Evolutionary conservation across 2,113 vertebrate genomes (phyloP), one percentile per base, ranked within the genome.

Genomic region (Uropsilus gracilis): DNA sequence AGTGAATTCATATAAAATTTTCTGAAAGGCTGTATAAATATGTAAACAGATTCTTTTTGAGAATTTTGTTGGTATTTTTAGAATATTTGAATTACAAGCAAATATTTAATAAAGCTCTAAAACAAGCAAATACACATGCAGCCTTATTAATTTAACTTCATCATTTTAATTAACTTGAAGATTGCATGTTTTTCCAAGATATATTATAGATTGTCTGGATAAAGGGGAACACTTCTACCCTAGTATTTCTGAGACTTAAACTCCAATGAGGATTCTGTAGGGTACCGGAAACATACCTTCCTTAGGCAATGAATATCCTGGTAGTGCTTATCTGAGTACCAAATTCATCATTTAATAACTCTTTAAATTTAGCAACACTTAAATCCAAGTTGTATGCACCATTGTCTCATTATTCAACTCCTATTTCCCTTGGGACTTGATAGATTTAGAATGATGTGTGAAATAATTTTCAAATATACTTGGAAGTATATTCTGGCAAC

Each of bases 381-480:
- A 20, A 94, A 95, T 91, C 6, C 30, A 72, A 59, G 42, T 90
- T 96, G 55, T 83, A 30, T 42, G 12, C 34, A 26, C 3, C 48
- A 28, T 44, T 37, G 6, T 89, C 30, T 71, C 22, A 89, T 85
- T 83, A 30, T 86, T 28, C 20, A 50, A 63, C 76, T 83, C 17
- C 32, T 73, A 39, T 90, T 94, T 46, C 16, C 26, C 57, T 2
- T 81, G 22, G 30, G 4, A 48, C 92, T 81, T 91, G n/a, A 69
- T 73, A 90, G 32, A 7, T 32, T 55, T 61, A 61, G 63, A 34
- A 6, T 34, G 46, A 6, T 80, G 14, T 88, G 69, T 64, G 14
- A 96, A 96, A 64, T 94, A 88, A 46, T 92, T 90, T 89, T 94
- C 46, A 64, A 83, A 69, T n/a, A 76, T 5, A 22, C 46, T 26